Percentiles rank a stretch among this genome's conserved stretches.
Conservation (phyloP, 2,888 invertebrate species). For the Aporophyla nigra region DNA sequence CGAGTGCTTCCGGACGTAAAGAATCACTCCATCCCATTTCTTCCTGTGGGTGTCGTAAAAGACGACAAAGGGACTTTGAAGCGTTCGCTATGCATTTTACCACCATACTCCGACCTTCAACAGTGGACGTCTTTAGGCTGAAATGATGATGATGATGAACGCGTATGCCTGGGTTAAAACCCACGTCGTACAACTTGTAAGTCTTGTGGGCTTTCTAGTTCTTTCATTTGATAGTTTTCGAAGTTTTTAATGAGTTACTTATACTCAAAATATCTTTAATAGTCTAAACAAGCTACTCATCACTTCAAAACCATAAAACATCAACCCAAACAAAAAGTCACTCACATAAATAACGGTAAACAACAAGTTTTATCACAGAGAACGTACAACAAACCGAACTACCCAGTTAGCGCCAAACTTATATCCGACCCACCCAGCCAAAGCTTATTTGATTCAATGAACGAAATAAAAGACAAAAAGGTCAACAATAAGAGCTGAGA, state of each 20-base stretch:
- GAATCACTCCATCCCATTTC: no score
- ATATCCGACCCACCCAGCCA: conserved; percentile 37
- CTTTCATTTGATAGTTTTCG: neutral
- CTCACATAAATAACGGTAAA: neutral
- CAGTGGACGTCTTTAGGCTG: no score
- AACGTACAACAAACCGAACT: conserved; percentile 26
- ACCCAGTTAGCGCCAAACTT: conserved; percentile 48
- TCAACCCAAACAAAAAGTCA: conserved; percentile 13
- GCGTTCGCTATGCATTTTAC: no score
- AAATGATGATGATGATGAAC: no score
- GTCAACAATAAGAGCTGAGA: conserved; percentile 64
- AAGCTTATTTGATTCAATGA: conserved; percentile 67
- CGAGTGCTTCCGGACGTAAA: no score
- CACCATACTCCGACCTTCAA: no score
- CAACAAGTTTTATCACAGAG: conserved; percentile 20
- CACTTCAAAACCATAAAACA: neutral
- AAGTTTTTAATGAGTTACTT: neutral
- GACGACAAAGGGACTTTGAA: no score
- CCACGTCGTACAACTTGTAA: no score
- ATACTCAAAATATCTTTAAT: neutral
- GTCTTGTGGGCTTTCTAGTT: no score
- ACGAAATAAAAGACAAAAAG: conserved; percentile 67
- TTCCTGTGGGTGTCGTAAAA: no score
- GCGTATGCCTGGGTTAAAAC: no score
- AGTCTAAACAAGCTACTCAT: neutral